phyloP scores from a whole-genome alignment of 2,888 invertebrate species.

The Timandra comae region DNA sequence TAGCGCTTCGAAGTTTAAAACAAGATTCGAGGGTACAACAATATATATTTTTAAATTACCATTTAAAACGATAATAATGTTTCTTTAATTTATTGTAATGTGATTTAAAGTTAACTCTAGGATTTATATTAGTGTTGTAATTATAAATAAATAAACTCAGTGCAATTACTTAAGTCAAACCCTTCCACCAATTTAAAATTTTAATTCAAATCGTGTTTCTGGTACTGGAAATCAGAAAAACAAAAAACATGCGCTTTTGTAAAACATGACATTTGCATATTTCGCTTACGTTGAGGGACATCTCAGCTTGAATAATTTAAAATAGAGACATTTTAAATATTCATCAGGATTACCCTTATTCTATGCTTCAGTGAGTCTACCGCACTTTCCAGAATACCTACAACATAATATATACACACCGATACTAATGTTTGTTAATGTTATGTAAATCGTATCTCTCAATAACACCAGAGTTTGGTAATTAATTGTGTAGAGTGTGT shows the following conservation, averaged over 20 bases:
- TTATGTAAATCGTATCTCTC: no score
- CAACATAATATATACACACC: slow-evolving; percentile 24
- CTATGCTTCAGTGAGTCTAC: slow-evolving; percentile 36
- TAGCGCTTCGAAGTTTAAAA: no score
- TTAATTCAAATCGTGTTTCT: slow-evolving; percentile 2
- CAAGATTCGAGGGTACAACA: no score
- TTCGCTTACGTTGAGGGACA: slow-evolving; percentile 17
- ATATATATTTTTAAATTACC: no score
- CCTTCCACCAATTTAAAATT: slow-evolving; percentile 4
- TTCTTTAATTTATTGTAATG: no score
- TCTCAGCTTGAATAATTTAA: slow-evolving; percentile 15
- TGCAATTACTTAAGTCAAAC: slow-evolving; percentile 1
- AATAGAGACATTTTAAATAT: slow-evolving; percentile 31
- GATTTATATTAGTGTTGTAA: no score
- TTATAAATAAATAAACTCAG: slow-evolving; percentile 8
- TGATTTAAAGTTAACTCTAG: no score
- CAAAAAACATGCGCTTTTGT: slow-evolving; percentile 10
- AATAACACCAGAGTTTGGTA: no score
- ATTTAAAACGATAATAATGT: no score
- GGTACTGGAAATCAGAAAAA: slow-evolving; percentile 4
- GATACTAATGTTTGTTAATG: no score
- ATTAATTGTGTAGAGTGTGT: no score
- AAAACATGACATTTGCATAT: slow-evolving; percentile 8
- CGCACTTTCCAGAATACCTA: slow-evolving; percentile 34
- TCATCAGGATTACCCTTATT: slow-evolving; percentile 46